phyloP scores from a whole-genome alignment of 1,140 invertebrate genomes.

The Popillia japonica region DNA sequence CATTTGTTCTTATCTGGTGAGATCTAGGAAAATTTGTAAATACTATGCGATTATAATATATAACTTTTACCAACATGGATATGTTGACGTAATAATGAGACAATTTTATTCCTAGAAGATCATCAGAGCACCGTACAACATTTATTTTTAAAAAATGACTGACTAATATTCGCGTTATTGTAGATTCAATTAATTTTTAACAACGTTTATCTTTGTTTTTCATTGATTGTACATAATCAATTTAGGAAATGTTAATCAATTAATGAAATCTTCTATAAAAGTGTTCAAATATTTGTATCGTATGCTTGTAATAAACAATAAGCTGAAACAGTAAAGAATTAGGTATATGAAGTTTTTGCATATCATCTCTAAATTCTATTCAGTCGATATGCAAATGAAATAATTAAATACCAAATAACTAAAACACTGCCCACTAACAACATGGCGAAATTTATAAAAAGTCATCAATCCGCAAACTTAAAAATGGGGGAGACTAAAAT shows the following conservation, averaged over 20 bases:
- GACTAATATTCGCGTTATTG: neutral
- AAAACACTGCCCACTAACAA: constrained; percentile 21
- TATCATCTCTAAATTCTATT: constrained; percentile 22
- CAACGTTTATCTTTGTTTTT: neutral
- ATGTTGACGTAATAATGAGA: neutral
- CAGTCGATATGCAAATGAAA: constrained; percentile 18
- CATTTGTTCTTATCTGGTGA: constrained; percentile 9
- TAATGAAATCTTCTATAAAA: constrained; percentile 25
- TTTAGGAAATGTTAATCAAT: neutral
- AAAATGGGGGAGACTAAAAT: neutral
- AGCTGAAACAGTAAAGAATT: neutral
- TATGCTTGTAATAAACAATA: constrained; percentile 19
- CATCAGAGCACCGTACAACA: constrained; percentile 4
- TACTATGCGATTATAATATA: neutral
- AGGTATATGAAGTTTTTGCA: constrained; percentile 18
- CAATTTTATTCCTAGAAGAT: constrained; percentile 15
- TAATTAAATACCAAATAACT: neutral
- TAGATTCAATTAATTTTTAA: neutral
- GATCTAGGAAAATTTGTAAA: constrained; percentile 18
- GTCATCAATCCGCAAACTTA: neutral
- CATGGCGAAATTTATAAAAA: constrained; percentile 24
- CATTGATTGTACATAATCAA: constrained; percentile 26
- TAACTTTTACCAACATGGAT: neutral
- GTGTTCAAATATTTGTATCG: constrained; percentile 17
- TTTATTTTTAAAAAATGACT: neutral